Conservation (phyloP, 64 coral and sea anemone species). For the Platygyra sinensis region DNA sequence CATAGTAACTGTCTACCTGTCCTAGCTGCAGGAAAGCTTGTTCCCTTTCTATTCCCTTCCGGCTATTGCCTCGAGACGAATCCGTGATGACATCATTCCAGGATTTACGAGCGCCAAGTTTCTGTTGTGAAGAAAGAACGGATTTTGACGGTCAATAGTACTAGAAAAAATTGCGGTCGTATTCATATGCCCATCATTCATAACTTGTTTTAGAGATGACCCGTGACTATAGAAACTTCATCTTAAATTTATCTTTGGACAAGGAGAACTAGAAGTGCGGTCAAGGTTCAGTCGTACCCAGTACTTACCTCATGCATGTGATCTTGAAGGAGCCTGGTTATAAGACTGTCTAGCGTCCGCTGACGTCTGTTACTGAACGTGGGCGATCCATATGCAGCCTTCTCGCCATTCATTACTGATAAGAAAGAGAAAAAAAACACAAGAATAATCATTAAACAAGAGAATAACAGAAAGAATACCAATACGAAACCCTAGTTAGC, state of each 20-base stretch:
- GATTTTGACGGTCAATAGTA: background rate
- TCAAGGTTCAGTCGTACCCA: too few species aligned
- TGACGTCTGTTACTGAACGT: conserved; percentile 98
- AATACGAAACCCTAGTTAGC: too few species aligned
- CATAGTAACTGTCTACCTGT: conserved; percentile 41
- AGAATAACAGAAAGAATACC: background rate
- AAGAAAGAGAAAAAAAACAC: background rate
- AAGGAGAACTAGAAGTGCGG: too few species aligned
- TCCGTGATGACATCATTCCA: conserved; percentile 74
- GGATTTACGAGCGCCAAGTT: conserved; percentile 80
- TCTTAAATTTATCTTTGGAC: too few species aligned
- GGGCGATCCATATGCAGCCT: conserved; percentile 89
- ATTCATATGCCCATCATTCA: too few species aligned
- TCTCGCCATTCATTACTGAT: conserved; percentile 98
- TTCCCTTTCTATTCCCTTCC: conserved; percentile 79
- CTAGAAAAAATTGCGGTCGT: background rate
- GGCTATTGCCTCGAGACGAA: conserved; percentile 61
- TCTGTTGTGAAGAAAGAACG: conserved; percentile 34
- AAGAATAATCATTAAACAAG: background rate
- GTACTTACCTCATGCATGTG: conserved; percentile 88
- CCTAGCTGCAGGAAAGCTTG: conserved; percentile 90
- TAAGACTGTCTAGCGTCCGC: conserved; percentile 91
- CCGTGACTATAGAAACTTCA: too few species aligned
- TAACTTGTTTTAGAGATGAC: too few species aligned
- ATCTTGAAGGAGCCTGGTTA: conserved; percentile 76